phyloP scores from a whole-genome alignment of 2,113 vertebrate genomes.

The Eurypyga helias region DNA sequence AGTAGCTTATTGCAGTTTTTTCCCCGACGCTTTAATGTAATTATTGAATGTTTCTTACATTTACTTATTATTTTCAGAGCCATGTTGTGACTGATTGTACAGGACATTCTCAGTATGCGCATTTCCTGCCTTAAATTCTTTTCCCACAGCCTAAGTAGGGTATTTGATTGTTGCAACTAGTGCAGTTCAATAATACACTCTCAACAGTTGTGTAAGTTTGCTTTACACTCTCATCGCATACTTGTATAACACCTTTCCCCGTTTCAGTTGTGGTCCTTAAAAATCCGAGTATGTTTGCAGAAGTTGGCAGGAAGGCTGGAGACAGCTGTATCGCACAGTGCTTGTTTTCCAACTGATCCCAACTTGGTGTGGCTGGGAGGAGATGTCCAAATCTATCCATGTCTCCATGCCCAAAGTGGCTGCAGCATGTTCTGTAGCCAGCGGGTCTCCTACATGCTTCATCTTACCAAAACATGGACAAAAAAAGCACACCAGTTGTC shows the following conservation, averaged over 20 bases:
- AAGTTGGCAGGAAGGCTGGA: neutral
- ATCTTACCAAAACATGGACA: neutral
- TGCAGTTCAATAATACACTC: neutral
- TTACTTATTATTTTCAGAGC: neutral
- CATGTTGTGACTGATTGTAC: neutral
- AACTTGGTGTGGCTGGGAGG: neutral
- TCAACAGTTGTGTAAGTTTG: neutral
- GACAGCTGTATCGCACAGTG: neutral
- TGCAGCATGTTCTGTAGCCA: rapidly evolving
- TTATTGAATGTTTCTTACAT: neutral
- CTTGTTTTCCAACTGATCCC: neutral
- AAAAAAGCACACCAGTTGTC: neutral
- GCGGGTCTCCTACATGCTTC: rapidly evolving
- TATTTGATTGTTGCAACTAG: neutral
- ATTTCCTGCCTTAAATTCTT: neutral
- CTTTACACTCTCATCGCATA: neutral
- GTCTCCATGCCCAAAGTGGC: neutral
- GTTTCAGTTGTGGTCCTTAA: neutral
- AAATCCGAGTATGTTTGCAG: neutral
- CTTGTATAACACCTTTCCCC: neutral
- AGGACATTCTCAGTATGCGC: rapidly evolving
- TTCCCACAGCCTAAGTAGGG: neutral
- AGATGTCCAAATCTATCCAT: neutral
- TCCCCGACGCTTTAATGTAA: neutral
- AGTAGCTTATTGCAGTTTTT: neutral